Evolutionary conservation across 2,797 vertebrate species (phyloP).

Genomic region (Lemur catta): DNA sequence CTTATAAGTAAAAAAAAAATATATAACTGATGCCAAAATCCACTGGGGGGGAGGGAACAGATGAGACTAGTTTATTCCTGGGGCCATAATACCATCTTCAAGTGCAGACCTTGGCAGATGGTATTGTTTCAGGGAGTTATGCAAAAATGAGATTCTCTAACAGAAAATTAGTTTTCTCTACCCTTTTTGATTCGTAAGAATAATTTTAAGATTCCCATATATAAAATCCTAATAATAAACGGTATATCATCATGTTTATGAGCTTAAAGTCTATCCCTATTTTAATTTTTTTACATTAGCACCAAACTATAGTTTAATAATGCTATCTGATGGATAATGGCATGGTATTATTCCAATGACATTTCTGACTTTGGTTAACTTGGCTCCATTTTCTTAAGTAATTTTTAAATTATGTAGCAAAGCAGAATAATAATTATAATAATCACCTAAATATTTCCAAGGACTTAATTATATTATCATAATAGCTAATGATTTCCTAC

Average conservation of each 20-base stretch:
- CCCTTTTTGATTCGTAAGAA: neutral
- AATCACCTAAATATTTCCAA: neutral
- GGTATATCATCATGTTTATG: neutral
- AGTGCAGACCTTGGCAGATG: neutral
- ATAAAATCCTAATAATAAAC: neutral
- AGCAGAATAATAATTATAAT: neutral
- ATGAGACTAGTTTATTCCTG: neutral
- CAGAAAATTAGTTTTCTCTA: neutral
- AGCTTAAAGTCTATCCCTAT: neutral
- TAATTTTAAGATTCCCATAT: neutral
- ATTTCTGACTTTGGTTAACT: neutral
- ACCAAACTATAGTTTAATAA: neutral
- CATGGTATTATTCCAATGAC: neutral
- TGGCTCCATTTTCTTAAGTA: neutral
- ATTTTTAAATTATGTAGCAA: neutral
- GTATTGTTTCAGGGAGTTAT: neutral
- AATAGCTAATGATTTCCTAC: neutral
- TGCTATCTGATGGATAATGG: neutral
- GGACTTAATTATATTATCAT: neutral
- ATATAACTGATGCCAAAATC: neutral
- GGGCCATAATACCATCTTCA: neutral
- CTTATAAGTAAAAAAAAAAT: neutral
- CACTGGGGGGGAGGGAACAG: neutral
- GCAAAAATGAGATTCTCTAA: neutral
- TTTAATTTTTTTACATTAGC: slow-evolving; percentile 33